phyloP scores from a whole-genome alignment of 2,797 vertebrate genomes.

The Molothrus ater region DNA sequence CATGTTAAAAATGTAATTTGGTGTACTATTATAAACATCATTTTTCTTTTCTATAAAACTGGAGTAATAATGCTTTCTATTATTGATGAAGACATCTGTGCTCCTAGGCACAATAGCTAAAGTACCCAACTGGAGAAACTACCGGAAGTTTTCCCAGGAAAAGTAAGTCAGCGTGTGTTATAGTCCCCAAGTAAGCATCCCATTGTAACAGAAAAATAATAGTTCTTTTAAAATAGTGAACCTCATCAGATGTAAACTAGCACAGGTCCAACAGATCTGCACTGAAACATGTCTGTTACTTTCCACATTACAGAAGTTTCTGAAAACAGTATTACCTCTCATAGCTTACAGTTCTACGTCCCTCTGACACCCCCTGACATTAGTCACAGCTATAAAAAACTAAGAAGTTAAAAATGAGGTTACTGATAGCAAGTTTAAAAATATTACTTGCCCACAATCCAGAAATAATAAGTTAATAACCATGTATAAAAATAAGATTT shows the following conservation, averaged over 20 bases:
- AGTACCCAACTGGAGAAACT: background rate
- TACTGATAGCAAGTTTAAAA: background rate
- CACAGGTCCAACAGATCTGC: background rate
- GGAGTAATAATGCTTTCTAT: background rate
- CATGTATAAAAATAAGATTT: background rate
- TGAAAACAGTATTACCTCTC: background rate
- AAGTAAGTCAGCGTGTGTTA: background rate
- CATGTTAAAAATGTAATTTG: background rate
- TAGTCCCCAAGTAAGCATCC: background rate
- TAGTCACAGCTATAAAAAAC: background rate
- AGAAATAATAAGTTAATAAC: background rate
- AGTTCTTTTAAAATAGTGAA: background rate
- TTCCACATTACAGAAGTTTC: background rate
- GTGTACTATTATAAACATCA: rapidly evolving
- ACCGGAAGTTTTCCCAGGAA: background rate
- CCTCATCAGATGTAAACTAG: background rate
- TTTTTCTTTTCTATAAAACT: background rate
- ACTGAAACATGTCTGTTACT: background rate
- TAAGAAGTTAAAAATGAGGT: background rate
- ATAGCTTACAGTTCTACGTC: background rate
- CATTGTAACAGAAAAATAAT: background rate
- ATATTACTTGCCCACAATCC: background rate
- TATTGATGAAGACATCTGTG: background rate
- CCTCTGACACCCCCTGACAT: background rate
- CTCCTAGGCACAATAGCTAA: background rate